Percentiles rank a stretch among this genome's conserved stretches.
Evolutionary conservation across 2,797 vertebrate genomes (phyloP).

Genomic region (Mus spretus): DNA sequence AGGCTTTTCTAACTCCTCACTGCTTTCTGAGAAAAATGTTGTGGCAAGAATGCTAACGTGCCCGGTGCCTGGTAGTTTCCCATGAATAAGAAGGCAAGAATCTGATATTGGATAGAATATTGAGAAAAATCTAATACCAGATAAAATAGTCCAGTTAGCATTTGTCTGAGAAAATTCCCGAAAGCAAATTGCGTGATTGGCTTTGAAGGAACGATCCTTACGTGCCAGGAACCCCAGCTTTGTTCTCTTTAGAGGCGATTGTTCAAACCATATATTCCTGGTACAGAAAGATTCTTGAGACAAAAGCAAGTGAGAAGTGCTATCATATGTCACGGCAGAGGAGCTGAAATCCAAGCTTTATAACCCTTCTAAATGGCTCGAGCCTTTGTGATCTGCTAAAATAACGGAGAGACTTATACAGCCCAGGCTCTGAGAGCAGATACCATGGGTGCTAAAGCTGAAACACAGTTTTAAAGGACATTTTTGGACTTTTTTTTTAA

Average conservation of each 20-base stretch:
- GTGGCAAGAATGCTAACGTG: conserved; percentile 27
- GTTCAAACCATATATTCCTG: conserved; percentile 71
- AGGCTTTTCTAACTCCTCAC: conserved; percentile 35
- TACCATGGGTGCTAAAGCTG: conserved; percentile 14
- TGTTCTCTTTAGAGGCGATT: conserved; percentile 61
- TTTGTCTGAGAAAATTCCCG: conserved; percentile 71
- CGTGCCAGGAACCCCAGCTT: conserved; percentile 53
- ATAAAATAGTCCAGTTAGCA: conserved; percentile 69
- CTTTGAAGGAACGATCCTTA: conserved; percentile 66
- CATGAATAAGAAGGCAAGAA: conserved; percentile 78
- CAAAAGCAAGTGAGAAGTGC: conserved; percentile 67
- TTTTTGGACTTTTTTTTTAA: conserved; percentile 60
- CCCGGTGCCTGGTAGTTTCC: conserved; percentile 55
- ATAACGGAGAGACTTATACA: conserved; percentile 54
- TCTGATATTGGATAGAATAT: conserved; percentile 41
- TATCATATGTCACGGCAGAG: conserved; percentile 59
- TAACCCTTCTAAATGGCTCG: conserved; percentile 69
- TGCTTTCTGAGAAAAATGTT: conserved; percentile 54
- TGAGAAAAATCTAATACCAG: conserved; percentile 65
- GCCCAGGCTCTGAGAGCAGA: neutral
- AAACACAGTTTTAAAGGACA: conserved; percentile 70
- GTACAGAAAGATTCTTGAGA: conserved; percentile 66
- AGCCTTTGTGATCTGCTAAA: conserved; percentile 69
- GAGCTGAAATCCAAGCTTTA: conserved; percentile 73
- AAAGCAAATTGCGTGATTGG: conserved; percentile 60